Evolutionary conservation across 2,888 invertebrate genomes (phyloP), one percentile per base, ranked within the genome.

Genomic region (Troilus luridus): DNA sequence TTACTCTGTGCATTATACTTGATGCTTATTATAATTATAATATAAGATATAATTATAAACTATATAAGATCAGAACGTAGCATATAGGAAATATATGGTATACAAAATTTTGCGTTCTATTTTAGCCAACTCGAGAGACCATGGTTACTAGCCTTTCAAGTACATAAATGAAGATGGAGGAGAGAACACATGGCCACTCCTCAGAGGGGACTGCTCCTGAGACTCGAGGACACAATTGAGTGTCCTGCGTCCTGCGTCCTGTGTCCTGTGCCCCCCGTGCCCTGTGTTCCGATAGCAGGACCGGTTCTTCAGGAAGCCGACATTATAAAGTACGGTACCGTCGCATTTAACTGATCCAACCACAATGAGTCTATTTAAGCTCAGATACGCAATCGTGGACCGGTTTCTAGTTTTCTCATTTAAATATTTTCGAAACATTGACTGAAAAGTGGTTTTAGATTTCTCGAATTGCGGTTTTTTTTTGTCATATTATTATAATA

Each of bases 351-450:
- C 27, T 24, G n/a, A 2, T n/a, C 11, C 64, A 11, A 11, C n/a
- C 64, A 67, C 67, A 67, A 67, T 67, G 67, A 67, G 67, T 64
- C 64, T 64, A 64, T 64, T 64, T 64, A 64, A n/a, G 9, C 27
- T 67, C 6, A 67, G 67, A 12, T 24, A 67, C 67, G 67, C 67
- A 67, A 67, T 67, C 67, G 19, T 0, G 6, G 27, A 67, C 67
- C 24, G 67, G 67, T 67, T 67, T 67, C 12, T 24, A 14, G 12
- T 14, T 67, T 11, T 24, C 14, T 67, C n/a, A 2, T 67, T 67
- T 24, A 67, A 0, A 14, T 27, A 0, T 67, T 24, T 24, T 67
- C 12, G 2, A 58, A 58, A 58, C 58, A 58, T 12, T 58, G 11
- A n/a, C n/a, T n/a, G n/a, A n/a, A n/a, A n/a, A n/a, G n/a, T n/a